Conservation (phyloP, 2,113 vertebrate genomes). For the Lophochroa leadbeateri region DNA sequence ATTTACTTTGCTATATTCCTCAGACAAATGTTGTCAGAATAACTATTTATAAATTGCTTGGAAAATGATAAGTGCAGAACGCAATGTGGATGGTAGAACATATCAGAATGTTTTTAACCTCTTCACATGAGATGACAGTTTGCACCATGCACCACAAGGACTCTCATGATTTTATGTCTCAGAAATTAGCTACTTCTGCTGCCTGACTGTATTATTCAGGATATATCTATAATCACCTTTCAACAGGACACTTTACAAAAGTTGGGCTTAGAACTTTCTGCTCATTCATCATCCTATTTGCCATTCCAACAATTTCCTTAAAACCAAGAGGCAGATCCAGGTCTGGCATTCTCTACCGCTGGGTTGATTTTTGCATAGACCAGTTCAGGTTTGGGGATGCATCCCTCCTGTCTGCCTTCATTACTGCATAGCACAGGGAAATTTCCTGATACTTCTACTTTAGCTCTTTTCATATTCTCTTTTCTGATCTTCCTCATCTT, state of each 20-base stretch:
- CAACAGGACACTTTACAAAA: neutral
- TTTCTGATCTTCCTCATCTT: neutral
- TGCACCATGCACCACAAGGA: neutral
- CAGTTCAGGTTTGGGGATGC: neutral
- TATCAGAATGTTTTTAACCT: neutral
- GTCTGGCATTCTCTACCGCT: neutral
- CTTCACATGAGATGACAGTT: neutral
- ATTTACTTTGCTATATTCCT: constrained; percentile 14
- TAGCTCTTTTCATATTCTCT: neutral
- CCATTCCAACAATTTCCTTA: neutral
- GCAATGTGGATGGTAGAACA: neutral
- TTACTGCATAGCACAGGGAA: neutral
- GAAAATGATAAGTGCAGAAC: constrained; percentile 1
- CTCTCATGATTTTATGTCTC: neutral
- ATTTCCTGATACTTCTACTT: neutral
- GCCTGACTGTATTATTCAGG: neutral
- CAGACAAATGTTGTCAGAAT: neutral
- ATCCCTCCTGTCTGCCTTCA: neutral
- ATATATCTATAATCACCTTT: neutral
- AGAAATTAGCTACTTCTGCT: neutral
- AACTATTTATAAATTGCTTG: constrained; percentile 25
- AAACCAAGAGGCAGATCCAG: neutral
- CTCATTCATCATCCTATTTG: neutral
- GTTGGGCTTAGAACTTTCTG: neutral
- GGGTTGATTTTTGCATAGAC: neutral